These are phyloP conservation scores for Microvelia longipes DNA, from an alignment of 1,140 invertebrate genomes.

Conservation along the genomic window DNA sequence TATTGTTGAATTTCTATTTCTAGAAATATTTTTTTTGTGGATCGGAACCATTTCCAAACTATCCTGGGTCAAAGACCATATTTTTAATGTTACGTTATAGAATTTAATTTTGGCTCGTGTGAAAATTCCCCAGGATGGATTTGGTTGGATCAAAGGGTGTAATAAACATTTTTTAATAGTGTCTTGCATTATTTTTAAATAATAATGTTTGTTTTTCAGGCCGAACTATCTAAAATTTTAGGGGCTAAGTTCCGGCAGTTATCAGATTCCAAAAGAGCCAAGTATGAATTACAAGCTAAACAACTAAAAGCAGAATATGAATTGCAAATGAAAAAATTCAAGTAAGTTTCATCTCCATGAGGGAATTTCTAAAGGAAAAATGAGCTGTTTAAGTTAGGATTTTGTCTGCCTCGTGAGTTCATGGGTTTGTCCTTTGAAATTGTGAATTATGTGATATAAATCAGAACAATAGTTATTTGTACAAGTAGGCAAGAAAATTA, in stretches of 20 bases:
- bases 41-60: too few relatives aligned
- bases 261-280: slow-evolving; percentile 29
- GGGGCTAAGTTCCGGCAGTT: slow-evolving; percentile 29
- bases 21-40: too few relatives aligned
- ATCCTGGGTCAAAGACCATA: too few relatives aligned
- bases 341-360: slow-evolving; percentile 20
- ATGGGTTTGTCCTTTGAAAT: not conserved
- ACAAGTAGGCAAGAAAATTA: not conserved
- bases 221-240: slow-evolving; percentile 30
- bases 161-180: not conserved
- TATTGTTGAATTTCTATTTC: too few relatives aligned
- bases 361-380: too few relatives aligned
- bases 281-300: slow-evolving; percentile 24
- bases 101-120: too few relatives aligned
- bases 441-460: not conserved
- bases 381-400: too few relatives aligned
- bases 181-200: slow-evolving; percentile 1
- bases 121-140: too few relatives aligned
- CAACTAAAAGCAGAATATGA: slow-evolving; percentile 23
- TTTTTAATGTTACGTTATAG: too few relatives aligned
- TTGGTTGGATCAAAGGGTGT: not conserved
- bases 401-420: not conserved
- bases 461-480: not conserved
- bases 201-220: slow-evolving; percentile 14
- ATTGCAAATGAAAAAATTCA: slow-evolving; percentile 23